Base-by-base conservation (phyloP, 2,113 vertebrate species). In the Acanthisitta chloris region DNA sequence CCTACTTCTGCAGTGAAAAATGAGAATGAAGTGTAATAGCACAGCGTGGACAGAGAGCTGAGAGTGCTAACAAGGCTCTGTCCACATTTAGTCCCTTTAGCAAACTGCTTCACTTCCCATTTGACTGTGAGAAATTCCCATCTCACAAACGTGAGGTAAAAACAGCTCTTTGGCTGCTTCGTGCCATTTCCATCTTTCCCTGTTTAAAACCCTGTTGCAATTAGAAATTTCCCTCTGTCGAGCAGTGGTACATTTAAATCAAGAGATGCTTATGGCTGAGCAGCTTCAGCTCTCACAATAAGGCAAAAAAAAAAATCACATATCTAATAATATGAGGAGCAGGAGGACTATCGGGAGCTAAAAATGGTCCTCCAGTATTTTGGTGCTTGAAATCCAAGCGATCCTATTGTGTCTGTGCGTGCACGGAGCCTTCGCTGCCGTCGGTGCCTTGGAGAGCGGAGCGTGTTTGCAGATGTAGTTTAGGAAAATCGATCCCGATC, bases 401-500 rank as follows among this genome's bases (percentile, higher is more conserved):
- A 24, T 82, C 24, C 1, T 8, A 48, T 33, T 38, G 86, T 85
- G 93, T 67, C 43, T 88, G 92, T 49, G 3, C 9, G 91, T 59
- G 86, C 91, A 64, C 42, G 0, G 83, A 10, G 86, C 88, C 2
- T n/a, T 77, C 14, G 6, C 58, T 57, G 67, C 42, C 28, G 28
- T 1, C n/a, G 74, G 38, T 52, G 77, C 14, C 21, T 38, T 42
- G 82, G 5, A 8, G 86, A 77, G 87, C 83, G 9, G 74, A 62
- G 78, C 3, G 52, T 76, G 94, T 89, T 82, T 81, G 94, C 96
- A 95, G 95, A 67, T 94, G 81, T 86, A 89, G 82, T 96, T 92
- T 12, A 38, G 81, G 69, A 96, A 81, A 82, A 93, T 88, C 51
- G 79, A 88, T 96, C 89, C 92, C 84, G 1, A 59, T 94, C 94